Evolutionary conservation across 2,113 vertebrate genomes (phyloP).

Genomic region (Neomonachus schauinslandi): DNA sequence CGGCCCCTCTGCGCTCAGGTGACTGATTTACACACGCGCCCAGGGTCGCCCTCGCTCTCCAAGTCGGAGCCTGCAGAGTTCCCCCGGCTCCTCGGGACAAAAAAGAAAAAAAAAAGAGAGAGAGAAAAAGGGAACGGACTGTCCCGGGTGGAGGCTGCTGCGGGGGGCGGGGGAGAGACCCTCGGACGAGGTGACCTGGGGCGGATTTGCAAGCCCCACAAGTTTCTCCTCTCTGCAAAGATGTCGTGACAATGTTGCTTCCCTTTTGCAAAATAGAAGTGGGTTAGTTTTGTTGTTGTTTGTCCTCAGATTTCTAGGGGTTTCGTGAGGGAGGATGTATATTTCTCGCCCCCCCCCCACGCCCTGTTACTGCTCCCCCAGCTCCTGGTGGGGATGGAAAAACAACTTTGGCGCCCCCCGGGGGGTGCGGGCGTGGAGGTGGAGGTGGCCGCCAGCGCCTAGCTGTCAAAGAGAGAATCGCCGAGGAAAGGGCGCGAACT

Average conservation of each 20-base stretch:
- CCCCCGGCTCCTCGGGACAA: neutral
- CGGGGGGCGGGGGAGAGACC: constrained; percentile 35
- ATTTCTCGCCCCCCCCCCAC: neutral
- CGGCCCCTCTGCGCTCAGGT: constrained; percentile 77
- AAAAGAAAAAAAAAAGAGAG: neutral
- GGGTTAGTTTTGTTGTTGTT: constrained; percentile 15
- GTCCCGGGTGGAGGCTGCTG: constrained; percentile 59
- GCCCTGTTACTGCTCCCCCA: neutral
- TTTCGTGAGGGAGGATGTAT: neutral
- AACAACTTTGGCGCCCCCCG: constrained; percentile 75
- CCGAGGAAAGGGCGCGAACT: constrained; percentile 80
- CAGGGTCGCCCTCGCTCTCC: constrained; percentile 69
- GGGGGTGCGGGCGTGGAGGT: constrained; percentile 61
- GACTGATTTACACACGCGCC: constrained; percentile 80
- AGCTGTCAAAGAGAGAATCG: constrained; percentile 82
- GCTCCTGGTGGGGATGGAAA: constrained; percentile 47
- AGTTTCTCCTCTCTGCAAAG: constrained; percentile 53
- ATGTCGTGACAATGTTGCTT: constrained; percentile 28
- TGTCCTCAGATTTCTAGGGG: constrained; percentile 31
- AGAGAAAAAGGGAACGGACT: neutral
- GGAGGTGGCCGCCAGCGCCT: constrained; percentile 79
- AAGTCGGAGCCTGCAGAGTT: neutral
- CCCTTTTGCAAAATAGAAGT: constrained; percentile 44
- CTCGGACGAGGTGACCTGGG: constrained; percentile 66
- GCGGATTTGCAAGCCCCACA: constrained; percentile 42